Evolutionary conservation across 2,888 invertebrate species (phyloP), one percentile per base, ranked within the genome.

Genomic region (Acronicta leporina): DNA sequence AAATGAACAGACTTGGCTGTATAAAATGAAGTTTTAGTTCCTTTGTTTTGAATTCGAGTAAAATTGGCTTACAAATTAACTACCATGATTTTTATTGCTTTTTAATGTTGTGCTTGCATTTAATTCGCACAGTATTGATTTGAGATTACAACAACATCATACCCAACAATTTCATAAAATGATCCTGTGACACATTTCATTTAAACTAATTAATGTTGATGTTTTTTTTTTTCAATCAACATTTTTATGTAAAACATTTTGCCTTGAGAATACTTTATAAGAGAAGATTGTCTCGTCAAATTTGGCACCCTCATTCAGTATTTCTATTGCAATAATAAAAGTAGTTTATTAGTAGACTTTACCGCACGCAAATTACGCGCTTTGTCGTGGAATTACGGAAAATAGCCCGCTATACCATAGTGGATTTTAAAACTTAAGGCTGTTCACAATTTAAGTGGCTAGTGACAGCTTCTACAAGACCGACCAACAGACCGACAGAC

Each of bases 41-140:
- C 70, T 70, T 62, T 51, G 33, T 60, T 69, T 51, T 51, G 33
- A 58, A 51, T 59, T 51, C 57, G 33, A 27, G 30, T 45, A 50
- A 42, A 25, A 62, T 49, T 38, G 15, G 55, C 25, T 56, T 51
- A 68, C 15, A 42, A 77, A 49, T 65, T 62, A 60, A 59, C 54
- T 48, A 64, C 51, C 65, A 62, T 62, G 53, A 73, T 67, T 63
- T 44, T 63, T 44, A 42, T 44, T 69, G 50, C 64, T 77, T 74
- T 66, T 71, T 61, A 61, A 53, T 61, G 14, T 38, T 48, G 61
- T 51, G 61, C 63, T 69, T 69, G 78, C 76, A 76, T 76, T 77
- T 76, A 68, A 67, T 61, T 64, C n/a, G 43, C 69, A 60, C 54
- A 38, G 40, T 41, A 33, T 49, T 48, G 10, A 49, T 49, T 57